phyloP scores from a whole-genome alignment of 2,888 invertebrate genomes.

The Xanthia icteritia region DNA sequence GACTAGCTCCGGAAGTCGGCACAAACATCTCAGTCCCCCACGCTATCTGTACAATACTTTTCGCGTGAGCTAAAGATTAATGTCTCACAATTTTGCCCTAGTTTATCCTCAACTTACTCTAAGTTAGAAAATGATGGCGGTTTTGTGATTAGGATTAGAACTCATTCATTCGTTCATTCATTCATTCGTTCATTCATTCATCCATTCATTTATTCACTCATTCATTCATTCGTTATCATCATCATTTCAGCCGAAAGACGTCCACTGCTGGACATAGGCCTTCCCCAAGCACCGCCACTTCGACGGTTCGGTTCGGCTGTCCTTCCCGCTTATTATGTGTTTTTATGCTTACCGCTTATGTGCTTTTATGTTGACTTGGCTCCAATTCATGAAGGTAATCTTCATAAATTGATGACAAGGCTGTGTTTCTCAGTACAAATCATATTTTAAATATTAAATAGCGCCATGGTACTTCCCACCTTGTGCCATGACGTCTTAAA shows the following conservation, averaged over 20 bases:
- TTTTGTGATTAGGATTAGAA: slow-evolving; percentile 17
- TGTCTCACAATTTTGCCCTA: slow-evolving; percentile 83
- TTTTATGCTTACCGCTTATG: too few relatives aligned
- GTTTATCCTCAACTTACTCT: slow-evolving; percentile 72
- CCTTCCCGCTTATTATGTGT: too few relatives aligned
- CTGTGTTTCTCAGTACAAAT: neutral
- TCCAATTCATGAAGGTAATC: neutral
- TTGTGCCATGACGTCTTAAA: neutral
- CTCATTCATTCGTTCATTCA: too few relatives aligned
- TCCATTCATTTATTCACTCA: too few relatives aligned
- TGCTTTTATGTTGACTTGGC: neutral
- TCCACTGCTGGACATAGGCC: too few relatives aligned
- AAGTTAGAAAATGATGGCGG: slow-evolving; percentile 48
- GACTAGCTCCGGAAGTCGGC: slow-evolving; percentile 73
- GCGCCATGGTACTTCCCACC: too few relatives aligned
- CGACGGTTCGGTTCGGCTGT: too few relatives aligned
- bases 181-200: too few relatives aligned
- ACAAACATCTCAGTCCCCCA: slow-evolving; percentile 79
- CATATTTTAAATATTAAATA: neutral
- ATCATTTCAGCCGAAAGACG: too few relatives aligned
- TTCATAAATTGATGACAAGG: neutral
- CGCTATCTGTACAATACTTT: slow-evolving; percentile 81
- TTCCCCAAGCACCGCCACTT: too few relatives aligned
- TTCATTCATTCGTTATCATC: too few relatives aligned
- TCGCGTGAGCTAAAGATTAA: slow-evolving; percentile 84